Base-by-base conservation (phyloP, 2,797 vertebrate genomes). In the Sus cebifrons region DNA sequence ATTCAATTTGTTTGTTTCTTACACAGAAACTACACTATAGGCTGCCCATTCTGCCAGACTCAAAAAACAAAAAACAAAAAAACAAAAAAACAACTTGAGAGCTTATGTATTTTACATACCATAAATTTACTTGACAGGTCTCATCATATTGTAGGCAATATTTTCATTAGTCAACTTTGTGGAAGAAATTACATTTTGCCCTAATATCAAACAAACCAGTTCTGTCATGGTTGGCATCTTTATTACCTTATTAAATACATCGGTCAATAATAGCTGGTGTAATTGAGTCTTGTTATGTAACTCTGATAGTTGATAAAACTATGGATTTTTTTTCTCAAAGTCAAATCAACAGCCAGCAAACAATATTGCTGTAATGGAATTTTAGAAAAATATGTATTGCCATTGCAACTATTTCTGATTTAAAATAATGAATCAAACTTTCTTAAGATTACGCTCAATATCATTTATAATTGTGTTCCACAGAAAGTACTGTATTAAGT, bases 231-330 rank as follows among this genome's bases (percentile, higher is more conserved):
- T 94, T 98, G 97, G 94, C 98, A 98, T 98, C 94, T 98, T 98
- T 98, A 97, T 98, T 97, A 95, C 67, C 79, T 98, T 98, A 98
- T 92, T 96, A 98, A 98, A 98, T 96, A 91, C 40, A 98, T 97
- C 91, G 96, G 75, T 98, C 97, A 97, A 96, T 97, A 98, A 52
- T 78, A 97, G 91, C 96, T 97, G 94, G 74, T 97, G 17, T 96
- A 97, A 98, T 92, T 97, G 86, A 98, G 94, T 94, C 94, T 97
- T 95, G 10, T 94, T 97, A 94, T 92, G 44, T 84, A 79, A 97
- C 87, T 96, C 87, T 93, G 93, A 94, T 93, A 97, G 85, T 96
- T 98, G 70, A 88, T 98, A 96, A 97, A 98, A 96, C 40, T 88
- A 95, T 86, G 68, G 91, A 95, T 95, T 97, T 97, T 96, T 96